Conservation (phyloP, 2,113 vertebrate species). For the Gorsachius goisagi region DNA sequence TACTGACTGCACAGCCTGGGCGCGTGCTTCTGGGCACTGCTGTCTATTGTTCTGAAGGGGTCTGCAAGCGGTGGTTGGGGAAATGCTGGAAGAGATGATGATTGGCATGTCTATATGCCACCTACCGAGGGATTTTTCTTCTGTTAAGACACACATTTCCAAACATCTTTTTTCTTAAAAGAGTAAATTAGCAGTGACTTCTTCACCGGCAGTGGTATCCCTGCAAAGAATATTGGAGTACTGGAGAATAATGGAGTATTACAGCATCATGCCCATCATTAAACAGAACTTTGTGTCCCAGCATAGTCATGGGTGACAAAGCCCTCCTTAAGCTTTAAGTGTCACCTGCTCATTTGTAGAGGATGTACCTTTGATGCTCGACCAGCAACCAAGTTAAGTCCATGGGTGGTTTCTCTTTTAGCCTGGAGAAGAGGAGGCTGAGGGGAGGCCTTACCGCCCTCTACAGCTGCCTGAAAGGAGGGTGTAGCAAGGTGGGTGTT, state of each 20-base stretch:
- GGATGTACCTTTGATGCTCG: rapidly evolving
- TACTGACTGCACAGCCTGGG: not conserved
- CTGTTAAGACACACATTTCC: not conserved
- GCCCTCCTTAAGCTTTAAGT: not conserved
- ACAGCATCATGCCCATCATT: not conserved
- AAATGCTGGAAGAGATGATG: not conserved
- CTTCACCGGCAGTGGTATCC: not conserved
- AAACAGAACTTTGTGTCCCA: not conserved
- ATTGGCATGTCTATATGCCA: rapidly evolving
- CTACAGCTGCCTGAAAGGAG: too few species aligned
- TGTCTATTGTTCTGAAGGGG: not conserved
- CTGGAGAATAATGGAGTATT: too few species aligned
- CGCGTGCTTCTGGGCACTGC: not conserved
- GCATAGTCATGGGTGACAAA: not conserved
- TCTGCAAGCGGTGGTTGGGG: not conserved
- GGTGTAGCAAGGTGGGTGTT: too few species aligned
- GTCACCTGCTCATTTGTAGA: not conserved
- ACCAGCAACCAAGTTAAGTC: not conserved
- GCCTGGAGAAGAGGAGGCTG: too few species aligned
- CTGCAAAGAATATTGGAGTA: not conserved
- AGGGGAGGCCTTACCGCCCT: too few species aligned
- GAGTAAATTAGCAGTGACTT: not conserved
- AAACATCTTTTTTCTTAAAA: not conserved
- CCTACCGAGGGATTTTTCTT: not conserved
- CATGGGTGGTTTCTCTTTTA: not conserved